Conservation (phyloP, 2,888 invertebrate genomes). For the Tanytarsus gracilentus region DNA sequence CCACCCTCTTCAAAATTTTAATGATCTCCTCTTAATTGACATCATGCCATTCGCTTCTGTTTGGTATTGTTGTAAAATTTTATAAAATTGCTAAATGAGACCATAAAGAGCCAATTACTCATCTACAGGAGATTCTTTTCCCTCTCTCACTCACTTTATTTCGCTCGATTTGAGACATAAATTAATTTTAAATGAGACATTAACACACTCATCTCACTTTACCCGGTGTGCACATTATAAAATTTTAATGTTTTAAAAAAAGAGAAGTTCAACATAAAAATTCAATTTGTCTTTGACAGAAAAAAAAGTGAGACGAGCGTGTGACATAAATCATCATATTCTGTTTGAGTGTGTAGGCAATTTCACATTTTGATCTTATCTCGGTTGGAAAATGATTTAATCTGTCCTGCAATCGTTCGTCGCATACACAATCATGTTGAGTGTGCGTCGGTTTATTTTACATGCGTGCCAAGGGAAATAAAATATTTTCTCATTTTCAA, state of each 20-base stretch:
- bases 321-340: background rate
- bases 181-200: slow-evolving; percentile 12
- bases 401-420: too few relatives aligned
- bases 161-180: background rate
- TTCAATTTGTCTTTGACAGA: background rate
- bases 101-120: background rate
- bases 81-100: background rate
- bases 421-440: slow-evolving; percentile 4
- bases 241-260: background rate
- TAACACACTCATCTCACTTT: background rate
- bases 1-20: background rate
- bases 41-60: background rate
- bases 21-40: slow-evolving; percentile 9
- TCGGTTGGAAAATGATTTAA: slow-evolving; percentile 12
- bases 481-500: background rate
- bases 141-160: background rate
- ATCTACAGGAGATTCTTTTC: slow-evolving; percentile 2
- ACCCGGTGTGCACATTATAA: background rate
- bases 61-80: background rate
- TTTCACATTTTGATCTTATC: too few relatives aligned
- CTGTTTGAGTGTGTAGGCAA: background rate
- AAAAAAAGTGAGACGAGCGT: background rate
- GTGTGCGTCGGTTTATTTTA: slow-evolving; percentile 9
- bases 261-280: background rate
- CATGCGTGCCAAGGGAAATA: slow-evolving; percentile 5